These are phyloP conservation scores for Zosterops lateralis DNA, from an alignment of 2,113 vertebrate species.

Conservation along the genomic window DNA sequence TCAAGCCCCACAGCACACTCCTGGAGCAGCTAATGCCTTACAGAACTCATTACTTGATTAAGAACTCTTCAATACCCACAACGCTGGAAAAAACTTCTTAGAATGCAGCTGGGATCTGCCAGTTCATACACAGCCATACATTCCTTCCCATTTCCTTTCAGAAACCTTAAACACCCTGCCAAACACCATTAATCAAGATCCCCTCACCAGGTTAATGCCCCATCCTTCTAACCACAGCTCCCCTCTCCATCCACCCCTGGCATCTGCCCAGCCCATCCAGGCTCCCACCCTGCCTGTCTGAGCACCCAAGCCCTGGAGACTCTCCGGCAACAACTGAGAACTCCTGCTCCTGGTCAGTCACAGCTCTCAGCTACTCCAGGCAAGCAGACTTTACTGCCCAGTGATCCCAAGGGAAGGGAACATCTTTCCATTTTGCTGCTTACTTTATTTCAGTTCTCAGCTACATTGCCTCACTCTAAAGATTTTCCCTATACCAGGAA, in stretches of 20 bases:
- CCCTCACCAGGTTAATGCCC: not conserved
- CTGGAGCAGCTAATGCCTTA: not conserved
- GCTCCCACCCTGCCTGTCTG: accelerated
- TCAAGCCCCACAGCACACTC: not conserved
- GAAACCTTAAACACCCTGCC: not conserved
- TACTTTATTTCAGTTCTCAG: not conserved
- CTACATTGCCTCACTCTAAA: not conserved
- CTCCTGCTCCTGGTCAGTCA: accelerated
- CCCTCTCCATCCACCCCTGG: not conserved
- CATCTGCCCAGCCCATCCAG: not conserved
- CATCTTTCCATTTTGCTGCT: not conserved
- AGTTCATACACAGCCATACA: not conserved
- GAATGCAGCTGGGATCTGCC: not conserved
- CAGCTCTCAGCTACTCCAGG: not conserved
- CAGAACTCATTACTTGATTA: not conserved
- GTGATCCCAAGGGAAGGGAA: not conserved
- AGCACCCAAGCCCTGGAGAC: not conserved
- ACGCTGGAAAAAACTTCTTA: not conserved
- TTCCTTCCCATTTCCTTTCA: not conserved
- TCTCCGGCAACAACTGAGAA: not conserved
- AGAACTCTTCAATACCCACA: not conserved
- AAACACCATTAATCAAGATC: not conserved
- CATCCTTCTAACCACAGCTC: not conserved
- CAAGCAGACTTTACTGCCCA: not conserved
- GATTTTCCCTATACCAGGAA: not conserved